Base-by-base conservation (phyloP, 2,888 invertebrate species). In the Hipparchia sbordonii region DNA sequence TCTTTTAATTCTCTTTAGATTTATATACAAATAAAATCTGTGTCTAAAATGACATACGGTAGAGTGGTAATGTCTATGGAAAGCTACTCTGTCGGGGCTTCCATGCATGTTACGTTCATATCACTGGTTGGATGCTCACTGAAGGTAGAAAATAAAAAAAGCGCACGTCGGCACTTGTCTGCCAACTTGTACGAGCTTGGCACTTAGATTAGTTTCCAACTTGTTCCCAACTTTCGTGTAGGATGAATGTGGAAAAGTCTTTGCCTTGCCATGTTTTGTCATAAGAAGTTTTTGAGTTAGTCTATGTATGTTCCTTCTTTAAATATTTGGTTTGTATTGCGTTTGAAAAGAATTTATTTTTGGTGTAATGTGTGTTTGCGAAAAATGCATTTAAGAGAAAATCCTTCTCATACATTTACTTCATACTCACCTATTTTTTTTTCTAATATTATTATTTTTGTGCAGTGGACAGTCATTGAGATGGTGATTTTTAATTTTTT, bases 21-120 rank as follows among this genome's bases (percentile, higher is more conserved):
- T 23, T 1, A 23, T 23, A 23, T 23, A 23, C 23, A 23, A 23
- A 23, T 23, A 23, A 23, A 23, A 23, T 23, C 23, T 23, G 23
- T 23, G 23, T 1, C 23, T 23, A 23, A 23, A 23, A 23, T 23
- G 23, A 23, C 23, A 23, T 23, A 23, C 23, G 23, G 23, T 23
- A 1, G 23, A 23, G 23, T 23, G 23, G n/a, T 54, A n/a, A 13
- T 13, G 48, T 75, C 75, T 75, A n/a, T 46, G 3, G 7, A 3
- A 57, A 3, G 13, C 39, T 76, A 72, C 71, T 13, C 62, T 46
- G 6, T 71, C 75, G 71, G 39, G 72, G 75, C 82, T 78, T 77
- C 84, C 89, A 91, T 92, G 91, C 92, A 92, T 92, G 91, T 90
- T 87, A 91, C 89, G 90, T 87, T 91, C 92, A 92, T 89, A 92